Conservation (phyloP, 2,888 invertebrate genomes). For the Ypsolopha scabrella region DNA sequence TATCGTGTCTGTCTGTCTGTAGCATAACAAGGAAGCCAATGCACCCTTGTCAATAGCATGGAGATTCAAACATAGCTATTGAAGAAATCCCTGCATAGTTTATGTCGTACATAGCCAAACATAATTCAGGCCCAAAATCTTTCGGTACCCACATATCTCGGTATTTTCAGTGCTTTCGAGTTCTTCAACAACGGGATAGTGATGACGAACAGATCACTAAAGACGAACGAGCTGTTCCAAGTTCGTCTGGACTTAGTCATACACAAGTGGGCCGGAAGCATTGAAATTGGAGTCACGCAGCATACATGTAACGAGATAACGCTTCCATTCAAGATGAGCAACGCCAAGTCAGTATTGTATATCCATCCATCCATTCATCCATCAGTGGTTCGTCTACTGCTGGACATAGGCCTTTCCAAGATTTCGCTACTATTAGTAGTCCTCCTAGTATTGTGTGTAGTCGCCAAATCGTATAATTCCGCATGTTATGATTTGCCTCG, state of each 20-base stretch:
- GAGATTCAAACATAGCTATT: no score
- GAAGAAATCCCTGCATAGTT: no score
- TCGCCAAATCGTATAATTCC: no score
- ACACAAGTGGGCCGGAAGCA: conserved; percentile 95
- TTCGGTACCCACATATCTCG: no score
- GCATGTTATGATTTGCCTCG: no score
- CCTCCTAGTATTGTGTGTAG: no score
- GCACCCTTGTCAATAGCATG: no score
- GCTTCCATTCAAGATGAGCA: conserved; percentile 95
- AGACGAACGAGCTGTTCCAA: conserved; percentile 92
- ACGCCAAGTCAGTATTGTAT: conserved; percentile 74
- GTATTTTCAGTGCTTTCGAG: conserved; percentile 78
- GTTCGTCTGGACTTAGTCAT: conserved; percentile 91
- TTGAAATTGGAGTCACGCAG: conserved; percentile 94
- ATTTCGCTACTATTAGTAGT: no score
- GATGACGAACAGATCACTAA: conserved; percentile 85
- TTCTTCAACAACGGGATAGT: conserved; percentile 96
- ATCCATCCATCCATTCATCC: not conserved
- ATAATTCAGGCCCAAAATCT: no score
- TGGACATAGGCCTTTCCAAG: not conserved
- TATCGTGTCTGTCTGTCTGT: no score
- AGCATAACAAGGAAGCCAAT: no score
- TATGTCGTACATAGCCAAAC: no score
- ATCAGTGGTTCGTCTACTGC: not conserved
- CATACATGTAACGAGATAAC: conserved; percentile 89